Evolutionary conservation across 2,113 vertebrate genomes (phyloP).

Genomic region (Cebus imitator): DNA sequence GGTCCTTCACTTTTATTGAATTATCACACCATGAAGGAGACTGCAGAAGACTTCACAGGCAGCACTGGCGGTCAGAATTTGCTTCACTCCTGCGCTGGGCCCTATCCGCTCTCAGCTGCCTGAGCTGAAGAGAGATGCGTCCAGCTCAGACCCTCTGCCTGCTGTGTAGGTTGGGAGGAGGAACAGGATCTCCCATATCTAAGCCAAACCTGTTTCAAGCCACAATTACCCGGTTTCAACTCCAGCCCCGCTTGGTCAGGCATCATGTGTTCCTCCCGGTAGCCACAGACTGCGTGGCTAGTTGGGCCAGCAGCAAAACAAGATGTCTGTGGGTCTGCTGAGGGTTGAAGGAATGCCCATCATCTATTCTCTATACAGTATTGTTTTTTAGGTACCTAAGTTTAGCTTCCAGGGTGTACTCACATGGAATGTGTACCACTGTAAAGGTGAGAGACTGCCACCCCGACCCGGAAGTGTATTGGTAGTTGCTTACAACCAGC

Average conservation of each 20-base stretch:
- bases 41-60: rapidly evolving
- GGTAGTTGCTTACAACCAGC: background rate
- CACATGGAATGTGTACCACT: background rate
- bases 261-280: background rate
- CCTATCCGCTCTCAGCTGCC: background rate
- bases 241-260: background rate
- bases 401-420: background rate
- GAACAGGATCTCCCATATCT: background rate
- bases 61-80: background rate
- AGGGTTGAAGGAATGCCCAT: background rate
- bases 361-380: background rate
- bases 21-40: background rate
- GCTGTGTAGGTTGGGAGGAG: background rate
- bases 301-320: background rate
- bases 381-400: background rate
- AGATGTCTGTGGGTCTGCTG: background rate
- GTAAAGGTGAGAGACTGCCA: background rate
- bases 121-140: background rate
- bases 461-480: too few species aligned
- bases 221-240: slow-evolving; percentile 47
- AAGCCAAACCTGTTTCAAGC: background rate
- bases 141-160: background rate
- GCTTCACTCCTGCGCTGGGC: background rate
- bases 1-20: background rate
- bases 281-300: slow-evolving; percentile 44